Evolutionary conservation across 2,797 vertebrate species (phyloP), one percentile per base, ranked within the genome.

Genomic region (Macropodus opercularis): DNA sequence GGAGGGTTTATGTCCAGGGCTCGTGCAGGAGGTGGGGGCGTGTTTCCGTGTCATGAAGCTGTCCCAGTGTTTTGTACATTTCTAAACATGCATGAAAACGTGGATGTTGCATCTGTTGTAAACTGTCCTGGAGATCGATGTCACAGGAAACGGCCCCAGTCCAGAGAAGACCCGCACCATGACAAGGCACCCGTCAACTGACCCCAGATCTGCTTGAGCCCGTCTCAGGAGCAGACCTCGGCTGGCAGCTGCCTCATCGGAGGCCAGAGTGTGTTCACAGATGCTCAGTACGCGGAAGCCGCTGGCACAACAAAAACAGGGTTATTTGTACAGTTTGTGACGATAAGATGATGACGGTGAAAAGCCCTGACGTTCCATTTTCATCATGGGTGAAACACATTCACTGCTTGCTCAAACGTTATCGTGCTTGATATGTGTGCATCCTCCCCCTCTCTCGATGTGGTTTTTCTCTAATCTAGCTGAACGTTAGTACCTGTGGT

Each of bases 401-500:
- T 63, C 76, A 76, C 80, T 81, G 90, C 90, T 88, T 88, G 89
- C 84, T 74, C 65, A 82, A 79, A 59, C 50, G 87, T 91, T 72
- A 48, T 82, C 84, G 85, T 92, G 88, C 86, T 93, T 79, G 69
- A 85, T 87, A 77, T 72, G 68, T 90, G 85, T 88, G 77, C 78
- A 81, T 67, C 73, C 76, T 41, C 83, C 89, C 63, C 8, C 38
- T 5, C 58, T 90, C 91, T 94, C 69, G 91, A 92, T 94, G 92
- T 94, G 83, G 83, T 92, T 92, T 75, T 48, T 77, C 87, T 87
- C 90, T 94, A 63, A 95, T 91, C 91, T 93, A 94, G 91, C 78
- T 82, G 85, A 94, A 91, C 84, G 95, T 96, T 91, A 90, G 93
- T 91, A 79, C 93, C 90, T 93, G 94, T 96, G 95, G 94, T 94